phyloP scores from a whole-genome alignment of 2,113 vertebrate genomes.

The Sciurus niger region DNA sequence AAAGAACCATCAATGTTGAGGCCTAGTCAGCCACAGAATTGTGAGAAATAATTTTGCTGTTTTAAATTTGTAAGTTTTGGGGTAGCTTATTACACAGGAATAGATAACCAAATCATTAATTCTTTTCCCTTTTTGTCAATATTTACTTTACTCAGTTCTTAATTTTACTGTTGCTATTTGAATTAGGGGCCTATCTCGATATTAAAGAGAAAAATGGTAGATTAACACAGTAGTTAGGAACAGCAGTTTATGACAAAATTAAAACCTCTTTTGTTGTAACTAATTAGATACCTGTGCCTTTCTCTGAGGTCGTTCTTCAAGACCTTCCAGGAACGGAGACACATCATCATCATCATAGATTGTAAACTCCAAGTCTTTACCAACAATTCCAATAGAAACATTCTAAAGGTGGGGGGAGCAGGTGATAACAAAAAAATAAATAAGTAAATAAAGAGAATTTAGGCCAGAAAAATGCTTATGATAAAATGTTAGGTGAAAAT shows the following conservation, averaged over 20 bases:
- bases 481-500: neutral
- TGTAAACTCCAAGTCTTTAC: constrained; percentile 97
- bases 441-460: neutral
- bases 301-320: constrained; percentile 98
- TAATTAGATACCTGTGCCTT: constrained; percentile 90
- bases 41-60: neutral
- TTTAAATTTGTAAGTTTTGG: neutral
- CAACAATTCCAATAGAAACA: constrained; percentile 98
- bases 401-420: constrained; percentile 89
- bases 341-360: constrained; percentile 99
- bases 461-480: neutral
- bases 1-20: neutral
- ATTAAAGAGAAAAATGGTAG: constrained; percentile 43
- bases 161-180: constrained; percentile 42
- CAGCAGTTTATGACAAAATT: neutral
- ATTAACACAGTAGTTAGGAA: constrained; percentile 31
- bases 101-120: neutral
- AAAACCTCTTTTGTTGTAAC: neutral
- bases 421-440: constrained; percentile 41
- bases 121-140: neutral
- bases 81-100: neutral
- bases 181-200: constrained; percentile 29
- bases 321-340: constrained; percentile 95
- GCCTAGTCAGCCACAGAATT: neutral
- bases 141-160: constrained; percentile 39